Evolutionary conservation across 2,888 invertebrate genomes (phyloP), one percentile per base, ranked within the genome.

Genomic region (Morpho achilles): DNA sequence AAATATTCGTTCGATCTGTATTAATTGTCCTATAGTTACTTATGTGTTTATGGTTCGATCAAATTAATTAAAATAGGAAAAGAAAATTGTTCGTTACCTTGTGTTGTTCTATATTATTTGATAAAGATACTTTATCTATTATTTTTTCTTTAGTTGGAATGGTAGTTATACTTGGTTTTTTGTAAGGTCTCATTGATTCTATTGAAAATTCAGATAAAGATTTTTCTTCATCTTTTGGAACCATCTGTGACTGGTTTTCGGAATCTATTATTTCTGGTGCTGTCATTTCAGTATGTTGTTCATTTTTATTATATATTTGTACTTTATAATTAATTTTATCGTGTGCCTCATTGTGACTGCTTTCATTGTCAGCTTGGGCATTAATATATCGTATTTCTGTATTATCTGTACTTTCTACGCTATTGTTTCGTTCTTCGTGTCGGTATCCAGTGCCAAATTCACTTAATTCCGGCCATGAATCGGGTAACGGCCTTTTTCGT

Each of bases 201-300:
- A 71, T 51, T 16, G 86, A 84, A 72, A 82, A 82, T 61, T 84
- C 87, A 10, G 87, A 84, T 51, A 81, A 62, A 22, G 84, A 82
- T 64, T 74, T 79, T 48, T 85, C 80, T 59, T 76, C 75, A 50
- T 67, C 65, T 7, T 8, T 41, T 32, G 22, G 9, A 55, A 52
- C 16, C 8, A 8, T n/a, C 4, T 48, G 48, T 9, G 23, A 10
- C 6, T 48, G 47, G 9, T 22, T 42, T 22, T 47, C 47, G 23
- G 45, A 53, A 40, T 47, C 40, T 7, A 7, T 41, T 8, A 40
- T 45, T 45, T 9, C n/a, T 16, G 39, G 53, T 42, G 44, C 50
- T n/a, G 56, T 46, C 46, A 43, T 43, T 50, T 66, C 44, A 48
- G 57, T 50, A 56, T 63, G n/a, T 47, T 58, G 42, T 49, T 66